Base-by-base conservation (phyloP, 2,113 vertebrate species). In the Hemiprocne comata region DNA sequence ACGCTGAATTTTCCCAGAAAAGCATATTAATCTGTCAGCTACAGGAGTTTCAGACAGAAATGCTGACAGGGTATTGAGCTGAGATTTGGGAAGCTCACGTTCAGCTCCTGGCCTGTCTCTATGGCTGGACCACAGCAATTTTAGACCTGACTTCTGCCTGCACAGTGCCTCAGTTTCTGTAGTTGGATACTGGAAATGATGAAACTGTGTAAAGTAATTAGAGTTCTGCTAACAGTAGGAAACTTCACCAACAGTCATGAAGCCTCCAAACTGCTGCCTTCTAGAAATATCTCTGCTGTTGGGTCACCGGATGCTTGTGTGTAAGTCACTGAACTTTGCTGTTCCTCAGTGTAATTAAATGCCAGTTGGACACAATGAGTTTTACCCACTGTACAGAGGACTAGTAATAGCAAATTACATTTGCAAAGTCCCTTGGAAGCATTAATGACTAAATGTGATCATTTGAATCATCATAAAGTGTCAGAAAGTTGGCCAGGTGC, bases 121-220 rank as follows among this genome's bases (percentile, higher is more conserved):
- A 0, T 36, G 0, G 0, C 73, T 60, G 57, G 33, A 55, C 24
- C 2, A 0, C 40, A 25, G 55, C 28, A 62, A 25, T 61, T 61
- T 84, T 42, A 88, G 62, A 58, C 10, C 36, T 61, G 36, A 23
- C 36, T 73, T 78, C 46, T 69, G 34, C 36, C 18, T 1, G 20
- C 31, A 33, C 4, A 7, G 66, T 44, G 71, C 36, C 70, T 90
- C 77, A 34, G 69, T 69, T 93, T 72, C 73, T 4, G 3, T 25
- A 11, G 25, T 81, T 46, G 55, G 61, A 54, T 28, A 36, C 21
- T 64, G 18, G 33, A 44, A 44, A 13, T 58, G 54, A 65, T 34
- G 25, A 55, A 71, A 25, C 16, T 21, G 12, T 42, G 23, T 61
- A 20, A 89, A 82, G 14, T 12, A 13, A 26, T 17, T 77, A 57